phyloP scores from a whole-genome alignment of 2,797 vertebrate genomes.

The Trichosurus vulpecula region DNA sequence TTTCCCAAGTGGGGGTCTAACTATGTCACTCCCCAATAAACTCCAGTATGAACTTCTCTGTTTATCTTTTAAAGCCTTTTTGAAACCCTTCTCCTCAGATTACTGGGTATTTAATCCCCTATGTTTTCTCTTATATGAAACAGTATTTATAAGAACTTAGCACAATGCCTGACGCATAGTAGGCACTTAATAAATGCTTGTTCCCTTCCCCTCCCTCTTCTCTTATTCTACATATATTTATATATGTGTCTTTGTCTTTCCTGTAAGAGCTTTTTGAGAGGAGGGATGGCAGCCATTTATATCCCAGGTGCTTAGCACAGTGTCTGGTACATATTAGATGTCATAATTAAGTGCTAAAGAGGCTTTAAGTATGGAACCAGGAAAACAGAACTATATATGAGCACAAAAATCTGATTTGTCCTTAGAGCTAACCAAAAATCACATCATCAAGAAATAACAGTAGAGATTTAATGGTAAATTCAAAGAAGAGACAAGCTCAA shows the following conservation, averaged over 20 bases:
- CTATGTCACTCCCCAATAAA: neutral
- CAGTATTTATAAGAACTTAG: neutral
- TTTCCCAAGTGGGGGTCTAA: neutral
- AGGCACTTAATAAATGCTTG: neutral
- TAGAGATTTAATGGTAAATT: constrained; percentile 30
- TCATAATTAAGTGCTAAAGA: neutral
- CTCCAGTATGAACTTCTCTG: neutral
- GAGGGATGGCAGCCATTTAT: neutral
- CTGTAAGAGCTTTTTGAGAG: neutral
- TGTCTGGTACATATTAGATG: neutral
- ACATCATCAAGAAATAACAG: constrained; percentile 22
- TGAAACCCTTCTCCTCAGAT: neutral
- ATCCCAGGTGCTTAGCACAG: neutral
- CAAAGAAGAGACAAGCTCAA: neutral
- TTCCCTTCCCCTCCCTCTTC: neutral
- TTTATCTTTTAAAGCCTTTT: neutral
- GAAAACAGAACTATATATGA: neutral
- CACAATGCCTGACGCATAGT: neutral
- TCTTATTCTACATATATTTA: neutral
- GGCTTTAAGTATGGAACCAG: neutral
- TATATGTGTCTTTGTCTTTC: neutral
- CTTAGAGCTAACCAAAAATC: constrained; percentile 39
- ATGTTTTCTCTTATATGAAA: neutral
- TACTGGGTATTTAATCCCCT: neutral
- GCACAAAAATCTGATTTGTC: constrained; percentile 33